A percentile compares a stretch with the other conserved stretches of the same genome.
Conservation (phyloP, 2,888 invertebrate species). For the Galeopsomyia nigrocyanea region DNA sequence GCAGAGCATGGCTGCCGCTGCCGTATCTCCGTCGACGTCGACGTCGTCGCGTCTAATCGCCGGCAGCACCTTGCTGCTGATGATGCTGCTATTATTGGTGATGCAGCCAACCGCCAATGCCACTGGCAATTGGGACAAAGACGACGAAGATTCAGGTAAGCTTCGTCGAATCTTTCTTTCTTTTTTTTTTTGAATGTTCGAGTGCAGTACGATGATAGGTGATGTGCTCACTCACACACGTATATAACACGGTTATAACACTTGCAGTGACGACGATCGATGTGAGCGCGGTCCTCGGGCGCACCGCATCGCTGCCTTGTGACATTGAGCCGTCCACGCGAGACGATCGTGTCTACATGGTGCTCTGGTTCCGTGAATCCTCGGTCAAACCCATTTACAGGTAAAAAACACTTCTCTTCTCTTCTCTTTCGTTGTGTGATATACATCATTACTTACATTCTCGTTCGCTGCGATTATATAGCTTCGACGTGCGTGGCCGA, state of each 20-base stretch:
- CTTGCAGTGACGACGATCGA: constrained; percentile 76
- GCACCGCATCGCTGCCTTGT: constrained; percentile 88
- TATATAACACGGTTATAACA: too few relatives aligned
- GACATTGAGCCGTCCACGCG: constrained; percentile 87
- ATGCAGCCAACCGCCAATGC: constrained; percentile 4
- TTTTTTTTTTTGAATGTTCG: not conserved
- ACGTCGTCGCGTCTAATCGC: not conserved
- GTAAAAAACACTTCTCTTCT: constrained; percentile 68
- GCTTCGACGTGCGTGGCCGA: constrained; percentile 72
- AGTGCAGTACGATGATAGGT: constrained; percentile 74
- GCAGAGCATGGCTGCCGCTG: too few relatives aligned
- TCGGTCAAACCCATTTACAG: constrained; percentile 92
- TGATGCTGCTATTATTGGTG: not conserved
- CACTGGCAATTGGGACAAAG: constrained; percentile 42
- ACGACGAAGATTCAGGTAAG: constrained; percentile 42
- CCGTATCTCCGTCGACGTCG: too few relatives aligned
- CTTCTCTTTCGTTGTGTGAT: not conserved
- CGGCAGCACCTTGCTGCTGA: not conserved
- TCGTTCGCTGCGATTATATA: constrained; percentile 52
- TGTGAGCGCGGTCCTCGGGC: constrained; percentile 87
- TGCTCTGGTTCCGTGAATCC: constrained; percentile 90
- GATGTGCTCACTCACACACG: too few relatives aligned
- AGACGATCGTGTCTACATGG: constrained; percentile 92
- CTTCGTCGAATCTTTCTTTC: too few relatives aligned
- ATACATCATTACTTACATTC: not conserved